Percentiles rank a stretch among this genome's conserved stretches.
phyloP scores from a whole-genome alignment of 2,113 vertebrate genomes.

The Esox niger region DNA sequence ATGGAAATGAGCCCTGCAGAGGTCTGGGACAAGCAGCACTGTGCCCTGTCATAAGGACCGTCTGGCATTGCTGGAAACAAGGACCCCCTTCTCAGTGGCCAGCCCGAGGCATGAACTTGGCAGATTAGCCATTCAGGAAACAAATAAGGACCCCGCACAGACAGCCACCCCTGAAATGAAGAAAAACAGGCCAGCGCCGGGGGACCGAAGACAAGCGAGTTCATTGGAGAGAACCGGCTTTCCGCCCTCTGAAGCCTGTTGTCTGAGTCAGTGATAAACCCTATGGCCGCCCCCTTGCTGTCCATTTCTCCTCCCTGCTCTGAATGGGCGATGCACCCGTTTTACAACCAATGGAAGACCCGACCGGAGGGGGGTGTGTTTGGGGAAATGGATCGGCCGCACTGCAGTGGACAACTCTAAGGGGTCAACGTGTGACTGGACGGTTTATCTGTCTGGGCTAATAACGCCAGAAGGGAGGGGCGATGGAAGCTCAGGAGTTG shows the following conservation, averaged over 20 bases:
- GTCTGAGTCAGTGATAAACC: slow-evolving; percentile 25
- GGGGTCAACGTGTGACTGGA: not conserved
- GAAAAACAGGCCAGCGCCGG: slow-evolving; percentile 51
- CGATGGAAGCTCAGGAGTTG: not conserved
- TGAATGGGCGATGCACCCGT: slow-evolving; percentile 13
- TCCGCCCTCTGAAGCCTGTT: slow-evolving; percentile 25
- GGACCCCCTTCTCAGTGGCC: slow-evolving; percentile 80
- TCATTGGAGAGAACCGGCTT: slow-evolving; percentile 16
- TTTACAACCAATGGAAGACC: not conserved
- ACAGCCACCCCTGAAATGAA: slow-evolving; percentile 49
- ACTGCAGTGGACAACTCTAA: not conserved
- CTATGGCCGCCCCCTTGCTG: slow-evolving; percentile 31
- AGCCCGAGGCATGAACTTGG: slow-evolving; percentile 84
- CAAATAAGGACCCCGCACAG: slow-evolving; percentile 69
- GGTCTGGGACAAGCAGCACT: slow-evolving; percentile 83
- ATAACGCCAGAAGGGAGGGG: not conserved
- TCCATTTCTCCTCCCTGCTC: not conserved
- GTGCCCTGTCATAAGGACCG: slow-evolving; percentile 83
- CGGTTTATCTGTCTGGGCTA: not conserved
- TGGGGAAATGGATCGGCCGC: not conserved
- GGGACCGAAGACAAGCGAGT: slow-evolving; percentile 36
- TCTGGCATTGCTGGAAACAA: slow-evolving; percentile 80
- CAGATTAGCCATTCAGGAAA: slow-evolving; percentile 90
- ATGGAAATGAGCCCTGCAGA: slow-evolving; percentile 89
- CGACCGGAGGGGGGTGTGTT: too few species aligned